phyloP scores from a whole-genome alignment of 2,113 vertebrate species.

The Sardina pilchardus region DNA sequence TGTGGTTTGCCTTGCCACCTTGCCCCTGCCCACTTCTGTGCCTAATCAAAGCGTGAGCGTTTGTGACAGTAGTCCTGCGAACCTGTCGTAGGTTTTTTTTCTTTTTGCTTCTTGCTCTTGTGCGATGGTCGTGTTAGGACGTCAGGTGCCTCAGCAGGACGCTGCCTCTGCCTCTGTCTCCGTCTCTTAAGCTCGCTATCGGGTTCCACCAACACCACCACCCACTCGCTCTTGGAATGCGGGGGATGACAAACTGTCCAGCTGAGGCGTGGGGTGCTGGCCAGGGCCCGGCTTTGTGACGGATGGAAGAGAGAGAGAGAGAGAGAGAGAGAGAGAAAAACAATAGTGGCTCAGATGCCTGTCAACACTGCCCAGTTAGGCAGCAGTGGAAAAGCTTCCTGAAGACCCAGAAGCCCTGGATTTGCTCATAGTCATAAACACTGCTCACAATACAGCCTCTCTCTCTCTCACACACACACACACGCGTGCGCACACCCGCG shows the following conservation, averaged over 20 bases:
- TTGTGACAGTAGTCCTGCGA: neutral
- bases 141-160: neutral
- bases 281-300: conserved; percentile 14
- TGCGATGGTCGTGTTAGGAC: neutral
- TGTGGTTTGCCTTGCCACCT: too few relatives aligned
- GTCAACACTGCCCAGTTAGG: neutral
- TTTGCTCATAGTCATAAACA: neutral
- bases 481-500: neutral
- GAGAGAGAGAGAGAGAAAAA: neutral
- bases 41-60: neutral
- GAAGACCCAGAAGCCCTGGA: neutral
- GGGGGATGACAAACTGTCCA: conserved; percentile 29
- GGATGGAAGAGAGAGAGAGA: conserved; percentile 14
- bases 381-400: neutral
- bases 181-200: neutral
- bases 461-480: neutral
- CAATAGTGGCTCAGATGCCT: neutral
- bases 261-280: conserved; percentile 15
- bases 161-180: neutral
- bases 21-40: neutral
- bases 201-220: neutral
- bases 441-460: neutral
- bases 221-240: conserved; percentile 25
- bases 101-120: neutral
- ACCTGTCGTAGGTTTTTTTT: neutral